Base-by-base conservation (phyloP, 2,113 vertebrate species). In the Xiphorhynchus elegans region DNA sequence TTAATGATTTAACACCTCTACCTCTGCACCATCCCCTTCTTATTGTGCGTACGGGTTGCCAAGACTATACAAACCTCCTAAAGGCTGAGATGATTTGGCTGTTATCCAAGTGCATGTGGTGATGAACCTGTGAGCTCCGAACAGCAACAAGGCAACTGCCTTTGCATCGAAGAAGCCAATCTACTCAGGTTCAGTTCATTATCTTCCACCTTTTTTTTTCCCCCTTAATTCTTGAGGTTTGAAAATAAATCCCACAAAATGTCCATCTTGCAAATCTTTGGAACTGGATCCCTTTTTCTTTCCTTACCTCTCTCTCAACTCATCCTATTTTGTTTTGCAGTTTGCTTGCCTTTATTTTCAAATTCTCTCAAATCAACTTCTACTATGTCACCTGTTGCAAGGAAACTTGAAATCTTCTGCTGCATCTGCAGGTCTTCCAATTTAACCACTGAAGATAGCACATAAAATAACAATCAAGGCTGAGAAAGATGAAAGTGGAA, bases 141-240 rank as follows among this genome's bases (percentile, higher is more conserved):
- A 80, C 8, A 64, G 29, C 28, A 31, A n/a, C 49, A 18, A 44
- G 19, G 17, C 37, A 74, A 81, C 19, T 4, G 10, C 44, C 31
- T 69, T 58, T 7, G 3, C 17, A 37, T 11, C 5, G 2, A 39
- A 53, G 17, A 49, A 16, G 17, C 20, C 33, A 31, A 13, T 39
- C 73, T n/a, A 58, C 24, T 23, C 26, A 31, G 20, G 37, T 25
- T 68, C 40, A 73, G 24, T 3, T 42, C 29, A 12, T 12, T 29
- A 50, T 4, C 7, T 49, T 42, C 11, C 1, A 0, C 4, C 4
- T 39, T 37, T 49, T 29, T 67, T 37, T n/a, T 64, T 28, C 8
- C 35, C 62, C 13, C 35, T 47, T 3, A n/a, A 53, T 55, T 64
- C 4, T 35, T 20, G 5, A 73, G 0, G 9, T 75, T 87, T 72